These are phyloP conservation scores for Olivierus martensii DNA, from an alignment of 1,140 invertebrate genomes.

Conservation along the genomic window DNA sequence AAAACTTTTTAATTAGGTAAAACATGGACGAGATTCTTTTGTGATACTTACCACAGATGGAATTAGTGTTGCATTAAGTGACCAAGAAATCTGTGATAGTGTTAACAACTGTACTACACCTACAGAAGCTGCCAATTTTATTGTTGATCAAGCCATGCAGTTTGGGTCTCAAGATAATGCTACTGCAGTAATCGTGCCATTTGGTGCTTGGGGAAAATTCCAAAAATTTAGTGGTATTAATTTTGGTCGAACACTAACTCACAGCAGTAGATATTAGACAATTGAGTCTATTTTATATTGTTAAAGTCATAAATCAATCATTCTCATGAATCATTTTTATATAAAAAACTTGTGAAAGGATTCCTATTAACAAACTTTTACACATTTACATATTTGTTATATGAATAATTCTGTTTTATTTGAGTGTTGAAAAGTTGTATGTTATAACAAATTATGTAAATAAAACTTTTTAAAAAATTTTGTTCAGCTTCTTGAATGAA, in stretches of 20 bases:
- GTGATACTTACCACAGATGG: constrained; percentile 40
- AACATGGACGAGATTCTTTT: constrained; percentile 41
- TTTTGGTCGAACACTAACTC: constrained; percentile 20
- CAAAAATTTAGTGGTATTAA: constrained; percentile 16
- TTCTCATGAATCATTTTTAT: too few relatives aligned
- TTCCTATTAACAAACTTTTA: too few relatives aligned
- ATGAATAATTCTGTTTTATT: too few relatives aligned
- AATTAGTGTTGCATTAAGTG: constrained; percentile 36
- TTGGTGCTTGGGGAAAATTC: constrained; percentile 43
- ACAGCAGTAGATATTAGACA: constrained; percentile 14
- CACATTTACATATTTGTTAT: too few relatives aligned
- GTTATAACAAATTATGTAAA: too few relatives aligned
- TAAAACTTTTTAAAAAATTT: too few relatives aligned
- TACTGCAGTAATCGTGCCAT: constrained; percentile 38
- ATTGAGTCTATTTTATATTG: too few relatives aligned
- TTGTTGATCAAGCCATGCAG: constrained; percentile 39
- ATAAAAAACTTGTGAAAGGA: too few relatives aligned
- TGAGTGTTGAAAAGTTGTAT: too few relatives aligned
- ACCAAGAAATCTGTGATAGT: constrained; percentile 38
- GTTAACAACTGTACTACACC: constrained; percentile 34
- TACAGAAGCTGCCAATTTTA: constrained; percentile 33
- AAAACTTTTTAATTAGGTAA: too few relatives aligned
- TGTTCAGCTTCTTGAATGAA: too few relatives aligned
- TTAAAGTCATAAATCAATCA: too few relatives aligned
- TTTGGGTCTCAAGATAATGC: constrained; percentile 42